These are phyloP conservation scores for Caenorhabditis sp. DNA, from an alignment of 2,888 invertebrate genomes.

Conservation along the genomic window DNA sequence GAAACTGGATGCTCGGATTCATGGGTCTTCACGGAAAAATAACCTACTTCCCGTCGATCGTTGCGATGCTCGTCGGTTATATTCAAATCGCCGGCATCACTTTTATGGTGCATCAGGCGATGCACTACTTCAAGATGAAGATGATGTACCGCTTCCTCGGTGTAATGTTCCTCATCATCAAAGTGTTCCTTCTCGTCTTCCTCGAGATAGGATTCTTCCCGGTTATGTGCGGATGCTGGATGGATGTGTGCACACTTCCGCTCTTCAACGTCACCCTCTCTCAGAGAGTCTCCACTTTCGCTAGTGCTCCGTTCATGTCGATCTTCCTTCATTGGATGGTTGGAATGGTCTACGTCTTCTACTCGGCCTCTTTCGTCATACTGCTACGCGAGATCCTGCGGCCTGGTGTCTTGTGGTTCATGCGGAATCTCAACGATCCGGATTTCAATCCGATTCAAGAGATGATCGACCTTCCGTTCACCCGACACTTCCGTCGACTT, in stretches of 20 bases:
- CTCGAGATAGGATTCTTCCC: constrained; percentile 98
- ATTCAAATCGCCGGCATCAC: constrained; percentile 89
- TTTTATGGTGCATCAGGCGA: constrained; percentile 89
- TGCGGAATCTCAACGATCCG: constrained; percentile 97
- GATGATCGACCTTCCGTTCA: constrained; percentile 97
- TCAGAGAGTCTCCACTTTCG: constrained; percentile 87
- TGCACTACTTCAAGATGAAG: constrained; percentile 87
- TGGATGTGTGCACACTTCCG: constrained; percentile 93
- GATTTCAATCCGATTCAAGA: constrained; percentile 98
- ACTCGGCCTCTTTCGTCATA: constrained; percentile 96
- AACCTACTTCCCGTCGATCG: constrained; percentile 82
- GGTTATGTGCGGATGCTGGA: constrained; percentile 97
- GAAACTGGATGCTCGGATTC: constrained; percentile 87
- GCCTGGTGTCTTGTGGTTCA: constrained; percentile 97
- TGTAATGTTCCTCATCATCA: constrained; percentile 82
- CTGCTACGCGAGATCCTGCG: constrained; percentile 89
- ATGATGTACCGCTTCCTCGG: constrained; percentile 84
- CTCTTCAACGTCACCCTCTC: constrained; percentile 85
- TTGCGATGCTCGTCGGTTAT: constrained; percentile 83
- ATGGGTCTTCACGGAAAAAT: constrained; percentile 84
- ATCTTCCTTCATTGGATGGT: constrained; percentile 99
- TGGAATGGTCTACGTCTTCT: constrained; percentile 98
- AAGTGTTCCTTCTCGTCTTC: constrained; percentile 91
- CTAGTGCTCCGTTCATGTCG: constrained; percentile 93
- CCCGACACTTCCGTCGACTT: constrained; percentile 90